phyloP scores from a whole-genome alignment of 2,113 vertebrate genomes.

The Chaetodon auriga region DNA sequence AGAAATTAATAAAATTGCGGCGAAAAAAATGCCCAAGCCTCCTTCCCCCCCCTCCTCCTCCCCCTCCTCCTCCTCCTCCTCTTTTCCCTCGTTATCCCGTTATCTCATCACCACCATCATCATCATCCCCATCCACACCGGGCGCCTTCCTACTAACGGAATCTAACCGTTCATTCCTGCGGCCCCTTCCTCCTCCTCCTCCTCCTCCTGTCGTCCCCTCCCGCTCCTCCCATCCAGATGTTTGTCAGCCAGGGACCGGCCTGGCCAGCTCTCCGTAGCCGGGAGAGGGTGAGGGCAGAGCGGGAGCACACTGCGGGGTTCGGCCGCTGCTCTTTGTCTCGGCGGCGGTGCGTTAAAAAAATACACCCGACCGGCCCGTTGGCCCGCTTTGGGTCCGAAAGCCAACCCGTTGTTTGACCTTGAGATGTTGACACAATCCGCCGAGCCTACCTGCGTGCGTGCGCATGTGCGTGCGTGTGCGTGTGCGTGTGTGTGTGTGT shows the following conservation, averaged over 20 bases:
- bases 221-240: conserved; percentile 82
- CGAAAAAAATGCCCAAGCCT: neutral
- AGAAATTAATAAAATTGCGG: conserved; percentile 43
- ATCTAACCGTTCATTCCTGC: conserved; percentile 69
- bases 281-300: conserved; percentile 60
- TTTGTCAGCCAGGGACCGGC: conserved; percentile 70
- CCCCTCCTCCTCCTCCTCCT: conserved; percentile 8
- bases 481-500: conserved; percentile 17
- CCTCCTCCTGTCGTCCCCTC: conserved; percentile 23
- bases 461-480: neutral
- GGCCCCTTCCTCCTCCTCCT: conserved; percentile 41
- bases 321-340: conserved; percentile 71
- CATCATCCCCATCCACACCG: conserved; percentile 58
- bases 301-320: conserved; percentile 57
- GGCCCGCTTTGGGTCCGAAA: conserved; percentile 12
- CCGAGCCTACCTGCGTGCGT: conserved; percentile 41
- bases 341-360: neutral
- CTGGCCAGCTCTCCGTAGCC: conserved; percentile 56
- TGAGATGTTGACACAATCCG: conserved; percentile 76
- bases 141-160: conserved; percentile 68
- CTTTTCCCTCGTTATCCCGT: conserved; percentile 38
- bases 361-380: conserved; percentile 1
- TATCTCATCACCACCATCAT: conserved; percentile 49
- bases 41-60: neutral
- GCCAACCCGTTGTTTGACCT: conserved; percentile 74